Evolutionary conservation across 1,140 invertebrate species (phyloP), one percentile per base, ranked within the genome.

Genomic region (Sinonovacula constricta): DNA sequence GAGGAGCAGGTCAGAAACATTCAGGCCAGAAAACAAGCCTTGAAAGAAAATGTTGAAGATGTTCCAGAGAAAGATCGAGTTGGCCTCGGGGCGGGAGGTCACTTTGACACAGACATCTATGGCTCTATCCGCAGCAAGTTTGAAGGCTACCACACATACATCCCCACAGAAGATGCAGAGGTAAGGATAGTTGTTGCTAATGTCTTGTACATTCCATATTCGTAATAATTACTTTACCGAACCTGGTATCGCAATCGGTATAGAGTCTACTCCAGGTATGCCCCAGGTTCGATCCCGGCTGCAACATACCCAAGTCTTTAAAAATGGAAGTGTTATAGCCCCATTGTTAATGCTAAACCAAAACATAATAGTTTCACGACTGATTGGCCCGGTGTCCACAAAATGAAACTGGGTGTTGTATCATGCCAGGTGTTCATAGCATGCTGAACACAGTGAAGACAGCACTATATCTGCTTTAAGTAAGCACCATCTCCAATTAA

Each of bases 131-230:
- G 77, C 7, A 95, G 94, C 26, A 96, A 96, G 89, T 98, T 95
- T 92, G 96, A 96, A 88, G 97, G 96, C 39, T 99, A 98, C 92
- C 96, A 97, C 51, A 97, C 96, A 70, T 98, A 97, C 0, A 99
- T 99, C 92, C 95, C 97, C 0, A 98, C 97, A 92, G 96, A 97
- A 92, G 96, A 97, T 91, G 93, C 93, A 45, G 96, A 97, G 91
- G 94, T 95, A 91, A 92, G 91, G 92, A 12, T 12, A 53, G 22
- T 63, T 74, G n/a, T 53, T 22, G 0, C 45, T 65, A n/a, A 14
- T 22, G n/a, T 28, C 5, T 54, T 5, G 15, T 34, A 39, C 1
- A 34, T 39, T n/a, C 18, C 18, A 57, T 15, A 7, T n/a, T 12
- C 14, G 24, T 10, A 14, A 30, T 7, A 45, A 2, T 34, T 70